These are phyloP conservation scores for Pygoscelis adeliae DNA, from an alignment of 2,113 vertebrate species.

Conservation along the genomic window DNA sequence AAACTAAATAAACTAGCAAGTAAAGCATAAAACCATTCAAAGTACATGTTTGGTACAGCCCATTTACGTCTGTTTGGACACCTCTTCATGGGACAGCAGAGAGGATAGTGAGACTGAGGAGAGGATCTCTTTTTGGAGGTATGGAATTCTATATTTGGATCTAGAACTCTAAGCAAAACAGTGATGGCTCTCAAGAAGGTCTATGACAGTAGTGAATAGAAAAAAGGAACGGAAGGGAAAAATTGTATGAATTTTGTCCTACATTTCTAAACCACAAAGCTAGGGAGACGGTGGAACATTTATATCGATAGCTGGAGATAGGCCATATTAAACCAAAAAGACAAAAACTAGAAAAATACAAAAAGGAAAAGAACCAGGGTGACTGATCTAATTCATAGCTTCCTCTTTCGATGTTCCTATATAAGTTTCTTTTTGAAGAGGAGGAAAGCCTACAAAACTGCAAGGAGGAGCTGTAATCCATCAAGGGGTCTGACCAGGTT, in stretches of 20 bases:
- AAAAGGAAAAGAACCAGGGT: background rate
- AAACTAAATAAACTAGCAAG: background rate
- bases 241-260: background rate
- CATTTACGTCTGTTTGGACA: fast-evolving
- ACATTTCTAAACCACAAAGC: background rate
- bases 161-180: background rate
- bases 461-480: background rate
- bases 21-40: background rate
- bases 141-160: background rate
- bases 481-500: background rate
- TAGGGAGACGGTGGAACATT: background rate
- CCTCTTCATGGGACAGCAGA: background rate
- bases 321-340: background rate
- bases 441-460: background rate
- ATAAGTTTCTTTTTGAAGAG: background rate
- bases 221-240: background rate
- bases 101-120: background rate
- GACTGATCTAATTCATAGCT: background rate
- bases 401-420: background rate
- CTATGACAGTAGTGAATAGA: background rate
- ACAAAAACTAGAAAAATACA: background rate
- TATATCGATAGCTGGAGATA: background rate
- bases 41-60: background rate
- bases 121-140: background rate
- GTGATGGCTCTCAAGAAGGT: background rate